Percentiles rank a stretch among this genome's conserved stretches.
phyloP scores from a whole-genome alignment of 2,888 invertebrate species.

The Lithophane ornitopus region DNA sequence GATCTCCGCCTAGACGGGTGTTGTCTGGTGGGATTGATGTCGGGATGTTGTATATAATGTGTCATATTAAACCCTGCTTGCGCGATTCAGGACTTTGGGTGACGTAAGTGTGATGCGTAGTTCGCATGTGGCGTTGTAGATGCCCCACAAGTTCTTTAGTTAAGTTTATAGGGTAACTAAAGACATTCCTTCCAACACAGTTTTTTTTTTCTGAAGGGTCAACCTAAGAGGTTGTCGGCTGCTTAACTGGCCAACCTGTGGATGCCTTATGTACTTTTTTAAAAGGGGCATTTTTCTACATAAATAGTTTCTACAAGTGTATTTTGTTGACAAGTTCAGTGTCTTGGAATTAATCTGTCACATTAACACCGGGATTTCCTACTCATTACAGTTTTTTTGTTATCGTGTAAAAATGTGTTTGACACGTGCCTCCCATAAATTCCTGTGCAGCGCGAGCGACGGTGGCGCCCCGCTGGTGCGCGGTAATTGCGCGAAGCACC shows the following conservation, averaged over 20 bases:
- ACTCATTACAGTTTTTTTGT: slow-evolving; percentile 24
- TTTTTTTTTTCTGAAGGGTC: background rate
- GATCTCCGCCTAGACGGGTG: no score
- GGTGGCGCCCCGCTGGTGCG: slow-evolving; percentile 73
- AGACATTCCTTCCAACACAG: no score
- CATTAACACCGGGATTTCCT: slow-evolving; percentile 20
- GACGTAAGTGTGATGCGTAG: no score
- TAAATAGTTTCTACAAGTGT: background rate
- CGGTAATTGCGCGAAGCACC: slow-evolving; percentile 79
- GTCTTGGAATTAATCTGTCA: background rate
- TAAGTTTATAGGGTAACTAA: background rate
- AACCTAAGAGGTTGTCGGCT: no score
- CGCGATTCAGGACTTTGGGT: no score
- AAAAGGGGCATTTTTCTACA: background rate
- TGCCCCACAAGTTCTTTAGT: no score
- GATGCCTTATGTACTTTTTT: background rate
- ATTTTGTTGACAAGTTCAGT: background rate
- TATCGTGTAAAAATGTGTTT: slow-evolving; percentile 49
- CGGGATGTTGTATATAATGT: no score
- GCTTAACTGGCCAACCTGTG: background rate
- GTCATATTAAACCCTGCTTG: no score
- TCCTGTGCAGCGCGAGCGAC: slow-evolving; percentile 73
- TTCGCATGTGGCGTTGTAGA: no score
- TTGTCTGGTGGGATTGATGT: no score
- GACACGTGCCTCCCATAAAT: slow-evolving; percentile 74